Evolutionary conservation across 2,888 invertebrate species (phyloP), one percentile per base, ranked within the genome.

Genomic region (Pristionchus exspectatus): DNA sequence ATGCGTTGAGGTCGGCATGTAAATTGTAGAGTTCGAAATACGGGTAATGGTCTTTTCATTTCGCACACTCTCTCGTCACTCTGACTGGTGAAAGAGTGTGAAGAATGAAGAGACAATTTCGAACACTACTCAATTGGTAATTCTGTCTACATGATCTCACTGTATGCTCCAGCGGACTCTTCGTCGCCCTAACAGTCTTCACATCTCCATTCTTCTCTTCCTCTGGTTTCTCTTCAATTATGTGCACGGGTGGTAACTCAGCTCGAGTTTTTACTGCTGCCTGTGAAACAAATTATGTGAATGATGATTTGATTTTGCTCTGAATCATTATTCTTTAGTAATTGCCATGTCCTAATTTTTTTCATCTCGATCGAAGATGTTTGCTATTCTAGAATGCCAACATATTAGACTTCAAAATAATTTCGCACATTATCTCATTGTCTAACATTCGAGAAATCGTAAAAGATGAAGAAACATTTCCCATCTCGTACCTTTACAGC

Each of bases 401-500:
- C n/a, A n/a, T n/a, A n/a, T n/a, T n/a, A n/a, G n/a, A n/a, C n/a
- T n/a, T n/a, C n/a, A n/a, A n/a, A n/a, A n/a, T n/a, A n/a, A n/a
- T n/a, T n/a, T n/a, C n/a, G n/a, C n/a, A n/a, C n/a, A n/a, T n/a
- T n/a, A n/a, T n/a, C n/a, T n/a, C n/a, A n/a, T n/a, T n/a, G n/a
- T n/a, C n/a, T n/a, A n/a, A n/a, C n/a, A n/a, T n/a, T n/a, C n/a
- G n/a, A n/a, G n/a, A n/a, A n/a, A 63, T 10, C 5, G 5, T 63
- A 21, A 66, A 3, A 66, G 27, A 27, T 3, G 59, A 59, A 10
- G 59, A 16, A 18, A 21, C 59, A 3, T 33, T 33, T 12, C n/a
- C n/a, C n/a, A n/a, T n/a, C n/a, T n/a, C n/a, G n/a, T 14, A 83
- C 89, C 83, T 89, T 89, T 16, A 89, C 89, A 0, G 89, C 81